These are phyloP conservation scores for Tapirus terrestris DNA, from an alignment of 2,113 vertebrate genomes.

Conservation along the genomic window DNA sequence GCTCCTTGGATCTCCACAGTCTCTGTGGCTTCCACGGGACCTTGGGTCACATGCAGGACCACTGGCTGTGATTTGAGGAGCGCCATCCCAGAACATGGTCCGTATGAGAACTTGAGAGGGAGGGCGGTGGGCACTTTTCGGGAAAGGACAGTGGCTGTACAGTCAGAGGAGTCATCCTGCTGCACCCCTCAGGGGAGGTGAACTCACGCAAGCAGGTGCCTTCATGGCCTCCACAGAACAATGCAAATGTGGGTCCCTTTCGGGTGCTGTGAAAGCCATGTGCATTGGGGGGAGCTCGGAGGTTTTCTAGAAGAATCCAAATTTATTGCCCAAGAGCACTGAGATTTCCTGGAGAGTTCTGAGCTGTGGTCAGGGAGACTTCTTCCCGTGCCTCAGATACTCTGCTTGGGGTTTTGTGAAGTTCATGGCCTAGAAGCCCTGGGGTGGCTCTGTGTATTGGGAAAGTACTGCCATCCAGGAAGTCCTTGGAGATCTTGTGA, in stretches of 20 bases:
- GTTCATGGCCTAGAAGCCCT: not conserved
- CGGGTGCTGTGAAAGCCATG: not conserved
- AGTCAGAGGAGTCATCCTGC: not conserved
- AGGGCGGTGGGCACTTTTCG: not conserved
- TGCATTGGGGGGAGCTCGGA: not conserved
- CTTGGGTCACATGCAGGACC: not conserved
- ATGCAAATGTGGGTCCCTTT: not conserved
- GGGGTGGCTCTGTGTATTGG: not conserved
- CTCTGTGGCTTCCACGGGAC: not conserved
- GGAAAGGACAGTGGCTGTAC: not conserved
- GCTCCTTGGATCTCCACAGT: not conserved
- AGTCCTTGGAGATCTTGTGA: not conserved
- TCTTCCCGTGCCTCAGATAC: not conserved
- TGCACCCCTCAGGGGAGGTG: not conserved
- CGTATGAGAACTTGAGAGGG: not conserved
- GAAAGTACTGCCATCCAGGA: not conserved
- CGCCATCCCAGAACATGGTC: accelerated
- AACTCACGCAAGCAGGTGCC: not conserved
- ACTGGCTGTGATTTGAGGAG: not conserved
- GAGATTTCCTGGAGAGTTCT: not conserved
- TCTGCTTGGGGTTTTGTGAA: not conserved
- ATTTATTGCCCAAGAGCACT: not conserved
- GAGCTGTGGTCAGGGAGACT: not conserved
- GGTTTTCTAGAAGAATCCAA: not conserved
- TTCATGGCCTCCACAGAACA: not conserved